A percentile compares a stretch with the other conserved stretches of the same genome.
These are phyloP conservation scores for Drosophila infuscata DNA, from an alignment of 2,888 invertebrate genomes.

Conservation along the genomic window DNA sequence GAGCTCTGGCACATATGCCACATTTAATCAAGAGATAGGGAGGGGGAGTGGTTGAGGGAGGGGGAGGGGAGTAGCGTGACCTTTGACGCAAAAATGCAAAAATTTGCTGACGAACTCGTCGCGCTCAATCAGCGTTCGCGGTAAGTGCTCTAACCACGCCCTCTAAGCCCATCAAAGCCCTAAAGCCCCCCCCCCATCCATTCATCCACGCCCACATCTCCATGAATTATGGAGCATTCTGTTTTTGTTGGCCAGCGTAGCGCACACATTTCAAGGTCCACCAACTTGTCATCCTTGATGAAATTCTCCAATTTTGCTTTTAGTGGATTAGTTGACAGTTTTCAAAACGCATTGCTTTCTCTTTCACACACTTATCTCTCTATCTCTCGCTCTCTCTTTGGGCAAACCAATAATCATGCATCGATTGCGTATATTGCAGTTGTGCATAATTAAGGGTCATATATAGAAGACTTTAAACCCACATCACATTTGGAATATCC, in stretches of 20 bases:
- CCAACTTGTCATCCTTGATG: slow-evolving; percentile 43
- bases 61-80: slow-evolving; percentile 4
- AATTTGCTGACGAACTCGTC: slow-evolving; percentile 73
- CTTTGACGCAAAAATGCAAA: slow-evolving; percentile 50
- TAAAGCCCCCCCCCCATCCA: too few relatives aligned
- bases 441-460: not conserved
- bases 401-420: not conserved
- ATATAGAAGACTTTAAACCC: not conserved
- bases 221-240: slow-evolving; percentile 43
- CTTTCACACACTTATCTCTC: not conserved
- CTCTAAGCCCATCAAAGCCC: slow-evolving; percentile 3
- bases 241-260: not conserved
- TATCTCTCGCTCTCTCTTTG: not conserved
- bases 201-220: slow-evolving; percentile 7
- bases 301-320: slow-evolving; percentile 42
- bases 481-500: not conserved
- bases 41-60: not conserved
- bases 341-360: slow-evolving; percentile 46
- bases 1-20: slow-evolving; percentile 22
- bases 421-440: not conserved
- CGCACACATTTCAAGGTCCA: slow-evolving; percentile 38
- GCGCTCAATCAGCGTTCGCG: slow-evolving; percentile 64
- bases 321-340: slow-evolving; percentile 58
- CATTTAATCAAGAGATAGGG: not conserved
- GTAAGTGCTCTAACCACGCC: slow-evolving; percentile 65